Evolutionary conservation across 1,140 invertebrate species (phyloP), one percentile per base, ranked within the genome.

Genomic region (Papilio polyxenes): DNA sequence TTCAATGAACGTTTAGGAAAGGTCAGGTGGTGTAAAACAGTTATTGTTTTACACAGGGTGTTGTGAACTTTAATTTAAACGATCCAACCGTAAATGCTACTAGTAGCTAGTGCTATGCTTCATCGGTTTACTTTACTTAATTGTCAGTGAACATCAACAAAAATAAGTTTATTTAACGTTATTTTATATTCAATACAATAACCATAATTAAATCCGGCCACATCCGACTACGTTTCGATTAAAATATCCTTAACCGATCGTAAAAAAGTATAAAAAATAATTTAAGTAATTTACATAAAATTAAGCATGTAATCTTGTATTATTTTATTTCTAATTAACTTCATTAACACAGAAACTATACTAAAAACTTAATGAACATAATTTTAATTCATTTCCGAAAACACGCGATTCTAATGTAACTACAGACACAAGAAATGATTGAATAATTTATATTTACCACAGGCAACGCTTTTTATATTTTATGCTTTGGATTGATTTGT

Each of bases 401-500:
- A 90, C 91, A 93, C 92, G 91, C 90, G 87, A 90, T 87, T 87
- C 85, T 87, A 81, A 80, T 87, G 89, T 89, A 90, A 85, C 87
- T 88, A 89, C 87, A 85, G 82, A 89, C 86, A 90, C 88, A 91
- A 93, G 90, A 91, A 88, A 88, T 89, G 82, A 87, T 86, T 92
- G 89, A 93, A 92, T 93, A 89, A 93, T 92, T 88, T 88, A 92
- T 93, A 87, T 87, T 89, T 89, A 89, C 87, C 87, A 87, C 82
- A 85, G 85, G 82, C 81, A 86, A 89, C 84, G 85, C 86, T 88
- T 87, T 88, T 88, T 87, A 87, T 86, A 90, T 82, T 88, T 84
- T 85, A 85, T 83, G 85, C 65, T 83, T 84, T 82, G 72, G 69
- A 80, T 80, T 81, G 79, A 86, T 87, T 77, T 86, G 83, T 87